Conservation (phyloP, 2,888 invertebrate genomes). For the Epistrophella euchroma region DNA sequence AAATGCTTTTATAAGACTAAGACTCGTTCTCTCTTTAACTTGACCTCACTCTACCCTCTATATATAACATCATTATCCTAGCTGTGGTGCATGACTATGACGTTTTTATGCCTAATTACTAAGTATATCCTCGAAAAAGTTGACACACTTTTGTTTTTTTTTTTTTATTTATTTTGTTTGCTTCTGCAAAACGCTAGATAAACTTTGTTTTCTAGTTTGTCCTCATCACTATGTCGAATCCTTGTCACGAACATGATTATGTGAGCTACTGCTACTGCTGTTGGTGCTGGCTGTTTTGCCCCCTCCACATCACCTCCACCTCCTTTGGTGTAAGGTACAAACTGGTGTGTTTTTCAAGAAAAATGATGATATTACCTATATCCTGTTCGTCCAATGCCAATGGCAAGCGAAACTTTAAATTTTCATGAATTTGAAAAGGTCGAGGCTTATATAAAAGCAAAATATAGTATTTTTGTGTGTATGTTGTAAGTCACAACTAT, state of each 20-base stretch:
- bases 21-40: conserved; percentile 22
- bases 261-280: conserved; percentile 5
- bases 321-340: conserved; percentile 12
- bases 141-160: conserved; percentile 45
- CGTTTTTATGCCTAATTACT: conserved; percentile 15
- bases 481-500: too few relatives aligned
- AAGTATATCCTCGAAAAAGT: conserved; percentile 38
- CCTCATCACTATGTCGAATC: conserved; percentile 41
- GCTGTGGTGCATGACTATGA: conserved; percentile 20
- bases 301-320: background rate
- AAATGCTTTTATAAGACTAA: conserved; percentile 19
- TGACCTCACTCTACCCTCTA: conserved; percentile 29
- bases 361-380: conserved; percentile 16
- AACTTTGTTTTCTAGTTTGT: conserved; percentile 46
- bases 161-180: conserved; percentile 39
- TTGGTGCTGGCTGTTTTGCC: background rate
- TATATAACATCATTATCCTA: conserved; percentile 31
- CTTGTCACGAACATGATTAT: conserved; percentile 39
- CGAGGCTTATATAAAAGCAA: conserved; percentile 34
- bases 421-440: conserved; percentile 53
- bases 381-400: conserved; percentile 41
- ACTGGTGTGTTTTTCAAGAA: conserved; percentile 5
- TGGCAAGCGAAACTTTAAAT: conserved; percentile 35
- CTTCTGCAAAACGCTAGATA: conserved; percentile 21
- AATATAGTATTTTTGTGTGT: conserved; percentile 2